phyloP scores from a whole-genome alignment of 2,888 invertebrate genomes.

The Ischnura elegans region DNA sequence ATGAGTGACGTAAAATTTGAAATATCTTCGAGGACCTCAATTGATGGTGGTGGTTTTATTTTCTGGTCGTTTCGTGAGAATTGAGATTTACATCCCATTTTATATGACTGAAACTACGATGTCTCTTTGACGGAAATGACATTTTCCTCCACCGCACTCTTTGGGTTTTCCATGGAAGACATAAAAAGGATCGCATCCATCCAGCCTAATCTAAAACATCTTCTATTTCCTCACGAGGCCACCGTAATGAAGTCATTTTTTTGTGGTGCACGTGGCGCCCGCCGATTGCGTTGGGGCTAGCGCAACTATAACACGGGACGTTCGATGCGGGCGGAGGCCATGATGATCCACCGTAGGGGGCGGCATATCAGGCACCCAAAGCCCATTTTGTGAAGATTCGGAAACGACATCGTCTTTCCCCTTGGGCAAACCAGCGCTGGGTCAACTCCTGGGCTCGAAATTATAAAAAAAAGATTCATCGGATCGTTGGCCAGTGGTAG shows the following conservation, averaged over 20 bases:
- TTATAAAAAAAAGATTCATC: too few relatives aligned
- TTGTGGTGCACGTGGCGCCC: not conserved
- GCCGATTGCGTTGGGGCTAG: not conserved
- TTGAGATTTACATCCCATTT: constrained; percentile 38
- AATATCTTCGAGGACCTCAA: not conserved
- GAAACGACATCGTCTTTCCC: too few relatives aligned
- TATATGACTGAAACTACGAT: not conserved
- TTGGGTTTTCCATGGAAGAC: not conserved
- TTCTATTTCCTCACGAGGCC: not conserved
- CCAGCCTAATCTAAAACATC: not conserved
- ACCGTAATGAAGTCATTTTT: constrained; percentile 3
- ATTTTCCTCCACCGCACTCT: not conserved
- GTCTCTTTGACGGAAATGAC: not conserved
- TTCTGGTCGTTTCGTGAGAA: not conserved
- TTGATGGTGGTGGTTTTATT: not conserved
- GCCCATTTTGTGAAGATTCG: too few relatives aligned
- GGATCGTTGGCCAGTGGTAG: too few relatives aligned
- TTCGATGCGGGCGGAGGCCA: not conserved
- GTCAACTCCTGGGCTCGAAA: too few relatives aligned
- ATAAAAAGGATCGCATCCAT: not conserved
- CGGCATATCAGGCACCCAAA: not conserved
- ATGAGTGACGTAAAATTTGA: not conserved
- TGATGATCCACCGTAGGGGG: not conserved
- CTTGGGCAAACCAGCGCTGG: too few relatives aligned
- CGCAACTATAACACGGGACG: not conserved